phyloP scores from a whole-genome alignment of 2,888 invertebrate species.

The Biston betularia region DNA sequence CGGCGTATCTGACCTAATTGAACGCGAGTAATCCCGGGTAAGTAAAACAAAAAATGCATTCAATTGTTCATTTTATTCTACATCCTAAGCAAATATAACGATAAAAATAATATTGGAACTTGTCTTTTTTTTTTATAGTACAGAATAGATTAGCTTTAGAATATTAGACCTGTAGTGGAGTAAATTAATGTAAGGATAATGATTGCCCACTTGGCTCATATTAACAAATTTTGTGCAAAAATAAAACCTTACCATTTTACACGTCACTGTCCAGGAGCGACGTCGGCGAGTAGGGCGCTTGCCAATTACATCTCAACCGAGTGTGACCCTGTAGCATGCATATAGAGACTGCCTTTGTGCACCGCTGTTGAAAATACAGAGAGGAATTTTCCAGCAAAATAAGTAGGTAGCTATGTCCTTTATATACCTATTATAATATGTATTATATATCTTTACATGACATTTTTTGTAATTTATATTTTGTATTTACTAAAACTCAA shows the following conservation, averaged over 20 bases:
- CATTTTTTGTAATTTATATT: not conserved
- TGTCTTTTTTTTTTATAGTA: too few relatives aligned
- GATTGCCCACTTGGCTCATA: not conserved
- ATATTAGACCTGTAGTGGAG: too few relatives aligned
- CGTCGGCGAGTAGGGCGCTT: conserved; percentile 13
- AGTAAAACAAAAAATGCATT: too few relatives aligned
- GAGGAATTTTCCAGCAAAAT: conserved; percentile 16
- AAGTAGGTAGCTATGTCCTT: not conserved
- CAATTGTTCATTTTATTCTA: too few relatives aligned
- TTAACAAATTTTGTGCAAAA: not conserved
- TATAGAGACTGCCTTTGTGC: conserved; percentile 18
- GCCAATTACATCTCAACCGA: conserved; percentile 24
- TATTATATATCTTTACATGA: not conserved
- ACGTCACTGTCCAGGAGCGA: conserved; percentile 12
- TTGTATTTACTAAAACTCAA: too few relatives aligned
- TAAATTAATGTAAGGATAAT: too few relatives aligned
- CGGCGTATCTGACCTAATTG: too few relatives aligned
- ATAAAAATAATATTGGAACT: too few relatives aligned
- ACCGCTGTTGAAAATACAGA: conserved; percentile 9
- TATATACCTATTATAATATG: not conserved
- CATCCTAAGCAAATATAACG: too few relatives aligned
- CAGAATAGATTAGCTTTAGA: too few relatives aligned
- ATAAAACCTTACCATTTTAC: not conserved
- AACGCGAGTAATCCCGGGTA: too few relatives aligned
- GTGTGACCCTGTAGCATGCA: conserved; percentile 14